phyloP scores from a whole-genome alignment of 35 echinoderm and acorn worm genomes.

The Nesometra sesokonis region DNA sequence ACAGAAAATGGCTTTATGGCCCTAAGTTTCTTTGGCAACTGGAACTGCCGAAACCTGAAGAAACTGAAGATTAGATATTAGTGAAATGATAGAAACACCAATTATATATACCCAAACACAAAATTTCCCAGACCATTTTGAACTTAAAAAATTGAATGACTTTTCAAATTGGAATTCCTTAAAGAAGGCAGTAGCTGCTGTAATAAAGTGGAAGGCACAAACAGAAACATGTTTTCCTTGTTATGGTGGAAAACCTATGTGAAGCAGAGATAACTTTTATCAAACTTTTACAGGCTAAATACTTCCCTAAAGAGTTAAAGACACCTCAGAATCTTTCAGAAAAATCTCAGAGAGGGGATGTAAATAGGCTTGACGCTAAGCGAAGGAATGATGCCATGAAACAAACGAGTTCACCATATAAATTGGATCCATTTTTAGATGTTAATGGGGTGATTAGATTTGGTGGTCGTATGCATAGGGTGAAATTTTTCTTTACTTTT shows the following conservation, averaged over 20 bases:
- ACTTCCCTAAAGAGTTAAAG: not conserved
- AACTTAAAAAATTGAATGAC: not conserved
- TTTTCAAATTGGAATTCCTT: not conserved
- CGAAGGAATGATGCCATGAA: not conserved
- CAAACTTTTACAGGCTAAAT: not conserved
- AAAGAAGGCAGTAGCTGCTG: not conserved
- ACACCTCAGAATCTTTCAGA: not conserved
- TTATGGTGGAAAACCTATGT: too few relatives aligned
- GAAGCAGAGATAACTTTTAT: not conserved
- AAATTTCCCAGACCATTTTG: not conserved
- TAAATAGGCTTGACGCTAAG: too few relatives aligned
- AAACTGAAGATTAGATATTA: too few relatives aligned
- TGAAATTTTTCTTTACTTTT: too few relatives aligned
- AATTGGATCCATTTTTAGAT: constrained; percentile 3
- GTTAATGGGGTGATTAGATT: not conserved
- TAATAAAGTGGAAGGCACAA: not conserved
- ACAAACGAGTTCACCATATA: constrained; percentile 18
- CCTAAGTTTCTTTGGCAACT: too few relatives aligned
- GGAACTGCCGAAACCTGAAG: too few relatives aligned
- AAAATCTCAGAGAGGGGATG: not conserved
- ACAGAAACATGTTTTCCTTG: too few relatives aligned
- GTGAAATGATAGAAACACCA: too few relatives aligned
- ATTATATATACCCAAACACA: not conserved
- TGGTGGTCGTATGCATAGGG: too few relatives aligned
- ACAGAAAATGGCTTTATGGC: too few relatives aligned